Evolutionary conservation across 2,797 vertebrate genomes (phyloP).

Genomic region (Melopsittacus undulatus): DNA sequence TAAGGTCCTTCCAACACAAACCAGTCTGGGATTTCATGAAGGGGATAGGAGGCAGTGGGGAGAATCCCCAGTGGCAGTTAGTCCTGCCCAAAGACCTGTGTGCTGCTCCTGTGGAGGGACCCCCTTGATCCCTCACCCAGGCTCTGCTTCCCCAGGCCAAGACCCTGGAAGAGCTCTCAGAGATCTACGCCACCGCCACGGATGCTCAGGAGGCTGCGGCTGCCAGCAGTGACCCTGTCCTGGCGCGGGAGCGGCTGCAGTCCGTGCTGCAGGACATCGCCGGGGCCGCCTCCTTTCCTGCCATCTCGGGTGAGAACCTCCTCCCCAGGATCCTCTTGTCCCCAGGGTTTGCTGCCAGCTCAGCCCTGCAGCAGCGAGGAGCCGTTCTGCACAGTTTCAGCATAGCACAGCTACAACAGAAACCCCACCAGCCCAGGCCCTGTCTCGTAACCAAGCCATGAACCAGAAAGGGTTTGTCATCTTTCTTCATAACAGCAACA

Average conservation of each 20-base stretch:
- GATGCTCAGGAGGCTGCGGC: slow-evolving; percentile 83
- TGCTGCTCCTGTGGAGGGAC: background rate
- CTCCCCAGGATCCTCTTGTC: fast-evolving
- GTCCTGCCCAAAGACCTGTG: background rate
- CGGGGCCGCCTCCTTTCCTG: slow-evolving; percentile 76
- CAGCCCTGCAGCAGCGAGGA: fast-evolving
- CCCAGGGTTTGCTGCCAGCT: background rate
- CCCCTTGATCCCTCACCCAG: background rate
- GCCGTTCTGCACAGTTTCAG: background rate
- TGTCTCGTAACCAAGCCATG: fast-evolving
- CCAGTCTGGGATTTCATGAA: background rate
- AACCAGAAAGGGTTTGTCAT: background rate
- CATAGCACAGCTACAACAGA: fast-evolving
- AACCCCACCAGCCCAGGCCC: fast-evolving
- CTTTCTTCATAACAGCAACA: background rate
- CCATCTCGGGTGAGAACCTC: background rate
- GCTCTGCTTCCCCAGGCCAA: slow-evolving; percentile 72
- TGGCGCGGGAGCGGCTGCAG: slow-evolving; percentile 79
- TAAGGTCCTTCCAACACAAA: background rate
- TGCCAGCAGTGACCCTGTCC: slow-evolving; percentile 58
- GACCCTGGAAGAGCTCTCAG: slow-evolving; percentile 77
- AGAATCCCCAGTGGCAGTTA: background rate
- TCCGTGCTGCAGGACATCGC: slow-evolving; percentile 79
- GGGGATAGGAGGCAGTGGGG: fast-evolving
- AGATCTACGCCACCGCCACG: slow-evolving; percentile 78